These are phyloP conservation scores for Brachionichthys hirsutus DNA, from an alignment of 2,113 vertebrate genomes.

Conservation along the genomic window DNA sequence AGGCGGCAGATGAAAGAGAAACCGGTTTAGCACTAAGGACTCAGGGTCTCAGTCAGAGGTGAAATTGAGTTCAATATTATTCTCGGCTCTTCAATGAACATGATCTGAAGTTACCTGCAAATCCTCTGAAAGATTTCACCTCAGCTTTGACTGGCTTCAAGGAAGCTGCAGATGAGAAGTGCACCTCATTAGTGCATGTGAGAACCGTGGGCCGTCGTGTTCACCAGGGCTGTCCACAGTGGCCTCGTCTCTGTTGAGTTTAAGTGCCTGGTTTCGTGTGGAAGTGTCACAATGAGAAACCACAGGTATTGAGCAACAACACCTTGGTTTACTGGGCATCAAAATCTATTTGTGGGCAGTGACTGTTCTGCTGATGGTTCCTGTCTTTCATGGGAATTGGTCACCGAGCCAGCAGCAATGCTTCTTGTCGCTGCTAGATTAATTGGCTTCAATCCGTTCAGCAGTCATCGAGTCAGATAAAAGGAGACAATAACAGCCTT, in stretches of 20 bases:
- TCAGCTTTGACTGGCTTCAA: constrained; percentile 2
- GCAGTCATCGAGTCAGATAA: constrained; percentile 65
- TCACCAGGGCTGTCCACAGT: not conserved
- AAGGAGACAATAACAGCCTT: constrained; percentile 65
- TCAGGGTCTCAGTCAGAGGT: constrained; percentile 60
- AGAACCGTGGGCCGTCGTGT: not conserved
- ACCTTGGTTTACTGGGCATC: constrained; percentile 30
- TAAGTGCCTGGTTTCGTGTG: constrained; percentile 9
- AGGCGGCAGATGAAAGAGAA: constrained; percentile 55
- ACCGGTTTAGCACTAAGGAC: too few relatives aligned
- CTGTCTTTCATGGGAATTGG: constrained; percentile 58
- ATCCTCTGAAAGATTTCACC: constrained; percentile 29
- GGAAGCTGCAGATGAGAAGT: not conserved
- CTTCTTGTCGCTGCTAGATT: constrained; percentile 61
- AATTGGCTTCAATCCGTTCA: constrained; percentile 66
- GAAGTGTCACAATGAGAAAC: constrained; percentile 34
- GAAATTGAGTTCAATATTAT: constrained; percentile 57
- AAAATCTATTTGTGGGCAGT: constrained; percentile 60
- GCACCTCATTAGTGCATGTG: too few relatives aligned
- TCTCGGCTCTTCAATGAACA: constrained; percentile 38
- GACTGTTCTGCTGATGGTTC: constrained; percentile 49
- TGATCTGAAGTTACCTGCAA: constrained; percentile 35
- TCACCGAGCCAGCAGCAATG: constrained; percentile 61
- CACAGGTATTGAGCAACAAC: constrained; percentile 37
- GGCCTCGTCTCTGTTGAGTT: constrained; percentile 12